Base-by-base conservation (phyloP, 2,113 vertebrate species). In the Ophiodon elongatus region DNA sequence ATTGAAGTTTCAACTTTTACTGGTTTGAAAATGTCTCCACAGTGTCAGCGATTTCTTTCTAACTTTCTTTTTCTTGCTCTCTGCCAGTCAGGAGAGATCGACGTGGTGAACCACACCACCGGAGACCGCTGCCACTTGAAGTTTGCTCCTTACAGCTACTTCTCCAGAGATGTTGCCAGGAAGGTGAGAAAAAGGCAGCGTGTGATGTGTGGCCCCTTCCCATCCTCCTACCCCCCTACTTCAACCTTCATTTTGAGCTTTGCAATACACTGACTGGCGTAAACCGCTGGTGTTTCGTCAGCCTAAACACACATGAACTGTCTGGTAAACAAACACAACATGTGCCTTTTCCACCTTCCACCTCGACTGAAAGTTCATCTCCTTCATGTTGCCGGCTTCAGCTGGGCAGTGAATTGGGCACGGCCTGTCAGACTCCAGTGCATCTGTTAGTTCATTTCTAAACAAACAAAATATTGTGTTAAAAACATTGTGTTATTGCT, bases 71-170 rank as follows among this genome's bases (percentile, higher is more conserved):
- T 8, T 21, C 17, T 37, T 2, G 41, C 19, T 76, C 15, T 80
- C 21, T 63, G 23, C 9, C 71, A 99, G 98, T 99, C 98, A 2
- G 98, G 98, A n/a, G 98, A 99, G 86, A 98, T 99, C 0, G 98
- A 99, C 41, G 96, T 99, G 1, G 75, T 99, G 83, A 99, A 99
- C 84, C 97, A 98, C 93, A 97, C 94, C 85, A 99, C 98, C 0
- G 97, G 96, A 10, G 98, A 99, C 92, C 97, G 96, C 84, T 99
- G 98, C 92, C 97, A 97, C 91, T 96, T 99, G 75, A 99, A 99
- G 91, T 99, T 99, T 23, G 97, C 97, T 43, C 98, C 98, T 39
- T 99, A 99, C 88, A 99, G 98, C 92, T 99, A 99, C 93, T 99
- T 99, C 91, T 99, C 98, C 11, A 94, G 98, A 90, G 98, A 99